Evolutionary conservation across 2,113 vertebrate species (phyloP).

Genomic region (Cnemophilus loriae): DNA sequence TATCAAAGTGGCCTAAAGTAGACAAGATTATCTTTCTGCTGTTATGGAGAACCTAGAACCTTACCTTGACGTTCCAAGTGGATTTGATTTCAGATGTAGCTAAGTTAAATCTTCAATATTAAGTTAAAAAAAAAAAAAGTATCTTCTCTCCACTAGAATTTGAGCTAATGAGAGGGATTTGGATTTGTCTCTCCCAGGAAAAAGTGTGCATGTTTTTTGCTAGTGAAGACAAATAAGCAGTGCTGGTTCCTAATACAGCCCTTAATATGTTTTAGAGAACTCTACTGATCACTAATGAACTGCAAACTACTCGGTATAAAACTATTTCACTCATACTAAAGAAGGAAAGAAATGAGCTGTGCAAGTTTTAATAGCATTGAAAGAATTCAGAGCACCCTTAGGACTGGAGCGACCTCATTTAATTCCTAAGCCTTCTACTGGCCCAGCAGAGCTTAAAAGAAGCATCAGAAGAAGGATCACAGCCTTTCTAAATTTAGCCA

Average conservation of each 20-base stretch:
- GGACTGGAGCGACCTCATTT: constrained; percentile 46
- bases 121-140: neutral
- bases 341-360: neutral
- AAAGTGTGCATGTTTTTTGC: neutral
- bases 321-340: neutral
- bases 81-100: neutral
- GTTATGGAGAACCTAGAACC: neutral
- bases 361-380: neutral
- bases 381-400: constrained; percentile 28
- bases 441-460: constrained; percentile 26
- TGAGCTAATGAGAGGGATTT: neutral
- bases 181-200: neutral
- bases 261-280: neutral
- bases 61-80: neutral
- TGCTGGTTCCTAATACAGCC: neutral
- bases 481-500: constrained; percentile 52
- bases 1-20: neutral
- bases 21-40: neutral
- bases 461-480: constrained; percentile 40
- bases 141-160: neutral
- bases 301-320: neutral
- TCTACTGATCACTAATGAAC: neutral
- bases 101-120: neutral
- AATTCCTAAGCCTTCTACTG: constrained; percentile 46
- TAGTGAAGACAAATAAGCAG: neutral